A percentile compares a stretch with the other conserved stretches of the same genome.
phyloP scores from a whole-genome alignment of 2,888 invertebrate species.

The Halictus quadricinctus region DNA sequence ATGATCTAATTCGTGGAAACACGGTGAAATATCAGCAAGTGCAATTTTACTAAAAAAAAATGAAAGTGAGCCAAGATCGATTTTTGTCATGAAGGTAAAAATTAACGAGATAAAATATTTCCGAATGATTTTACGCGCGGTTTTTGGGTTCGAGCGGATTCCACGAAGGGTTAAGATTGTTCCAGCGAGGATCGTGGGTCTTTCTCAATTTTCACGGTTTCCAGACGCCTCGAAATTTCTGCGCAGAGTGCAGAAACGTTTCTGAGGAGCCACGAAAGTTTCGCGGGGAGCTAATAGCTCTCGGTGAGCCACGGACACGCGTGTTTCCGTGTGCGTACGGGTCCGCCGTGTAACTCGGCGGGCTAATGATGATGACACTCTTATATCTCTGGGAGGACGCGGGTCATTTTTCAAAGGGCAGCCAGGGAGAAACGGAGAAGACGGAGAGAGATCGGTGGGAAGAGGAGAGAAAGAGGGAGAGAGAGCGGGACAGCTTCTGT shows the following conservation, averaged over 20 bases:
- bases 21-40: too few relatives aligned
- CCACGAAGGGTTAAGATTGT: background rate
- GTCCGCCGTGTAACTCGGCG: slow-evolving; percentile 76
- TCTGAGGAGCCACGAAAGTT: slow-evolving; percentile 22
- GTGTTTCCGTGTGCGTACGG: slow-evolving; percentile 56
- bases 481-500: background rate
- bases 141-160: background rate
- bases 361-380: slow-evolving; percentile 83
- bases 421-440: slow-evolving; percentile 60
- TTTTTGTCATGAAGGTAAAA: too few relatives aligned
- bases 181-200: background rate
- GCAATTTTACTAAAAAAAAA: too few relatives aligned
- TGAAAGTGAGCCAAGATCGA: too few relatives aligned
- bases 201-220: slow-evolving; percentile 1
- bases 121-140: background rate
- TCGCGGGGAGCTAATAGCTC: slow-evolving; percentile 48
- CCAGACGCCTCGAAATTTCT: background rate
- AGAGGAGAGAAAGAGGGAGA: background rate
- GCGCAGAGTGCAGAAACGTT: background rate
- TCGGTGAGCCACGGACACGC: slow-evolving; percentile 34
- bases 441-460: background rate
- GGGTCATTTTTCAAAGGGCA: slow-evolving; percentile 82
- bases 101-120: background rate
- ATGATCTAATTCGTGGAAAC: too few relatives aligned
- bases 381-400: slow-evolving; percentile 79